phyloP scores from a whole-genome alignment of 2,113 vertebrate species.

The Dipodomys merriami region DNA sequence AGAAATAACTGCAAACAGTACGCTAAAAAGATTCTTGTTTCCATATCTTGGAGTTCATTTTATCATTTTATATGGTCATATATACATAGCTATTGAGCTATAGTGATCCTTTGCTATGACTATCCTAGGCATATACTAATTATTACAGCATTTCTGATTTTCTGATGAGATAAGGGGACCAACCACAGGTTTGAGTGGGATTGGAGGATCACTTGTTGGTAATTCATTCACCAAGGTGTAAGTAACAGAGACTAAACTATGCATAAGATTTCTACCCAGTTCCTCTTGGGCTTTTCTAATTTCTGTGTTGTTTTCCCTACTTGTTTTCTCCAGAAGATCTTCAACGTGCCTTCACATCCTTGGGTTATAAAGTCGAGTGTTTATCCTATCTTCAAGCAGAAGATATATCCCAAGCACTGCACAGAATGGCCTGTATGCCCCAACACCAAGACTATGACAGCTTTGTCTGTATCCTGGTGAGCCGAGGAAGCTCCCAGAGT shows the following conservation, averaged over 20 bases:
- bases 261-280: background rate
- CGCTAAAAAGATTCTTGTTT: too few relatives aligned
- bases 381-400: conserved; percentile 77
- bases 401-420: conserved; percentile 73
- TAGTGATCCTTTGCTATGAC: too few relatives aligned
- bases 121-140: too few relatives aligned
- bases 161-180: background rate
- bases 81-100: too few relatives aligned
- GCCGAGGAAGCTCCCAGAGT: conserved; percentile 85
- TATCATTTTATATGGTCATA: too few relatives aligned
- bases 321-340: conserved; percentile 86
- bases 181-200: background rate
- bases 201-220: background rate
- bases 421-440: conserved; percentile 67
- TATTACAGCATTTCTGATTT: too few relatives aligned
- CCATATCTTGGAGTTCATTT: too few relatives aligned
- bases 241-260: background rate
- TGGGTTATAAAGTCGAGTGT: conserved; percentile 86
- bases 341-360: conserved; percentile 85
- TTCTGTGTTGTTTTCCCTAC: conserved; percentile 40
- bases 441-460: conserved; percentile 84
- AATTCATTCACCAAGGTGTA: background rate
- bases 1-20: too few relatives aligned
- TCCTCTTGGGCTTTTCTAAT: background rate
- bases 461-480: conserved; percentile 92